Evolutionary conservation across 2,797 vertebrate genomes (phyloP).

Genomic region (Heliangelus exortis): DNA sequence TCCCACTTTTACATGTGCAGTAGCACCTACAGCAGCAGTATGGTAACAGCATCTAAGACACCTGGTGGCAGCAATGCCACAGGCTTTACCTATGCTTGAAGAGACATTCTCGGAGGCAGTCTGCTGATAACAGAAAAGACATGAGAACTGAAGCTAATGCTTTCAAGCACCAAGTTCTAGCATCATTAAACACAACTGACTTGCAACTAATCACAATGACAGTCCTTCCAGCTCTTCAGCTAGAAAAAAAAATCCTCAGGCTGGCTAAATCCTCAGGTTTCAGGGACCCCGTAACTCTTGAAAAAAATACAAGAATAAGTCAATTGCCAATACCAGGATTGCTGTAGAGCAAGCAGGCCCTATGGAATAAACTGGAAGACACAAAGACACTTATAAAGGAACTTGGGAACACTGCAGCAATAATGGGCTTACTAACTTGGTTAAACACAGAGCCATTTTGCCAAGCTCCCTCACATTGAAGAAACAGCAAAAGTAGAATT

Average conservation of each 20-base stretch:
- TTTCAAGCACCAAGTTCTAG: neutral
- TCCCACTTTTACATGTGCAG: neutral
- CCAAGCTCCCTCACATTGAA: neutral
- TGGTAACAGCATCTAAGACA: constrained; percentile 29
- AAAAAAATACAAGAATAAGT: neutral
- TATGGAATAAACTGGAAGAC: neutral
- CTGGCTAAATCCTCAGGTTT: neutral
- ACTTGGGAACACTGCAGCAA: neutral
- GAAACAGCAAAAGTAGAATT: neutral
- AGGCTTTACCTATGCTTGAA: neutral
- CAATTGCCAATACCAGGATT: neutral
- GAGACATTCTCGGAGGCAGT: neutral
- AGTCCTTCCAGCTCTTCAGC: neutral
- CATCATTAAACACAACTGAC: neutral
- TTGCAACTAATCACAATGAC: neutral
- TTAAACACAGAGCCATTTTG: neutral
- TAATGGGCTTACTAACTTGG: neutral
- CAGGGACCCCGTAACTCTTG: neutral
- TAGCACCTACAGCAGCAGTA: neutral
- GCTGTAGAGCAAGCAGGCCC: neutral
- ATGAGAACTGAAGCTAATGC: neutral
- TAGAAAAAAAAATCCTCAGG: neutral
- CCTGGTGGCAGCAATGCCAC: constrained; percentile 51
- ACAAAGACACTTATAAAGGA: neutral
- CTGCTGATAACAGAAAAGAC: neutral